These are phyloP conservation scores for Pycnonotus jocosus DNA, from an alignment of 2,113 vertebrate genomes.

Conservation along the genomic window DNA sequence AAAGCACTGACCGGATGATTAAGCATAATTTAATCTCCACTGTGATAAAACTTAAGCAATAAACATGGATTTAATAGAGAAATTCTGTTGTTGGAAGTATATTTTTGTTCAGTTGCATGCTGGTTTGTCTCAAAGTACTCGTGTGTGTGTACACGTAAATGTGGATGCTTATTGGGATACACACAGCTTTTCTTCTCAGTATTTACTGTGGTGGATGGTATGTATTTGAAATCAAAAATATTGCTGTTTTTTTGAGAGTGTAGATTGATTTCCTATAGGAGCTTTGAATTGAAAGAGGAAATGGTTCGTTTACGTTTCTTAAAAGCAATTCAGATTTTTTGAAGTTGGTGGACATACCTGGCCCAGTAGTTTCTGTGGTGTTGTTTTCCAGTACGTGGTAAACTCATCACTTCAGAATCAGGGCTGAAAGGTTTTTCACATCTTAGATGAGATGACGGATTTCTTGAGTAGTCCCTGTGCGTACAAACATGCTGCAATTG, in stretches of 20 bases:
- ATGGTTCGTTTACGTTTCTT: not conserved
- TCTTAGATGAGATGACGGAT: not conserved
- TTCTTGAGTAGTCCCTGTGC: not conserved
- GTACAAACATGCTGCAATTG: not conserved
- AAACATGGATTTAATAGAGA: conserved; percentile 77
- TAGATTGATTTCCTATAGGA: not conserved
- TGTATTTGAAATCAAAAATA: rapidly evolving
- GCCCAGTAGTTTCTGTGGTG: not conserved
- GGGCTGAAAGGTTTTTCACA: not conserved
- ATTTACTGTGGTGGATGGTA: not conserved
- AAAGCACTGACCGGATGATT: conserved; percentile 71
- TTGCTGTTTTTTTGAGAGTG: rapidly evolving
- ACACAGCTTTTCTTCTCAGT: not conserved
- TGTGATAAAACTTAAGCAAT: conserved; percentile 78
- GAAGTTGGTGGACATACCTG: not conserved
- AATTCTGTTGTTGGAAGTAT: conserved; percentile 59
- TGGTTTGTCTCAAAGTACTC: not conserved
- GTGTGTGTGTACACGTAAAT: not conserved
- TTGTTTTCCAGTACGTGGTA: rapidly evolving
- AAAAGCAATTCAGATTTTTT: not conserved
- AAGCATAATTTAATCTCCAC: conserved; percentile 74
- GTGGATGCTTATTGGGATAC: not conserved
- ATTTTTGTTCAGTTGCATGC: conserved; percentile 34
- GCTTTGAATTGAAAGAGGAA: not conserved
- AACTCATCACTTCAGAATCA: not conserved